Evolutionary conservation across 1,140 invertebrate species (phyloP).

Genomic region (Drosophila elegans): DNA sequence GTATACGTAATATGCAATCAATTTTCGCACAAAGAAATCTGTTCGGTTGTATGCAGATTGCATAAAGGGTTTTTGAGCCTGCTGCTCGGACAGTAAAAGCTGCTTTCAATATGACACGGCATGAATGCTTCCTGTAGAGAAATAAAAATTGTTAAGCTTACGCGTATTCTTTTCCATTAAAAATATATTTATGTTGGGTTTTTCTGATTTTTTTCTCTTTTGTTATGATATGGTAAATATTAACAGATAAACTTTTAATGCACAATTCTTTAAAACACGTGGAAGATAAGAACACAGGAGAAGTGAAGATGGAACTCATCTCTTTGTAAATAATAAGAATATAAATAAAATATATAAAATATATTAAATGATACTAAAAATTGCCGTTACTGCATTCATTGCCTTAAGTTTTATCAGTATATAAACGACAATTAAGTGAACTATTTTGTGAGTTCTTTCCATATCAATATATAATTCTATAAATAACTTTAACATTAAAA

Average conservation of each 20-base stretch:
- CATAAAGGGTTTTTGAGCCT: slow-evolving; percentile 34
- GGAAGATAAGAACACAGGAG: no score
- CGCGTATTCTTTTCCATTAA: background rate
- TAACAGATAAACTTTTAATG: background rate
- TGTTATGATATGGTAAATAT: background rate
- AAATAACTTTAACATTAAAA: no score
- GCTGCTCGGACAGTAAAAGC: slow-evolving; percentile 21
- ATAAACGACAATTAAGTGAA: no score
- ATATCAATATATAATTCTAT: no score
- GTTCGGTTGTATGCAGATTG: slow-evolving; percentile 35
- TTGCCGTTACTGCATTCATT: no score
- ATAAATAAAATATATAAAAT: no score
- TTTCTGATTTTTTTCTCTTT: background rate
- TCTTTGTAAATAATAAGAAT: no score
- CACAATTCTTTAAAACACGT: no score
- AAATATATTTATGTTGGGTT: background rate
- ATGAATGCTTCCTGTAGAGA: background rate
- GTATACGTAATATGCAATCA: slow-evolving; percentile 52
- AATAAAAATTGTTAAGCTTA: background rate
- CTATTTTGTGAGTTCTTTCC: no score
- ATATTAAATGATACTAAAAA: no score
- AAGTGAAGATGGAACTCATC: no score
- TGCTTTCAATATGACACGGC: slow-evolving; percentile 9
- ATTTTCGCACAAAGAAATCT: slow-evolving; percentile 44
- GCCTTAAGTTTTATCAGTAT: no score